These are phyloP conservation scores for Psilopogon haemacephalus DNA, from an alignment of 2,113 vertebrate species.

Conservation along the genomic window DNA sequence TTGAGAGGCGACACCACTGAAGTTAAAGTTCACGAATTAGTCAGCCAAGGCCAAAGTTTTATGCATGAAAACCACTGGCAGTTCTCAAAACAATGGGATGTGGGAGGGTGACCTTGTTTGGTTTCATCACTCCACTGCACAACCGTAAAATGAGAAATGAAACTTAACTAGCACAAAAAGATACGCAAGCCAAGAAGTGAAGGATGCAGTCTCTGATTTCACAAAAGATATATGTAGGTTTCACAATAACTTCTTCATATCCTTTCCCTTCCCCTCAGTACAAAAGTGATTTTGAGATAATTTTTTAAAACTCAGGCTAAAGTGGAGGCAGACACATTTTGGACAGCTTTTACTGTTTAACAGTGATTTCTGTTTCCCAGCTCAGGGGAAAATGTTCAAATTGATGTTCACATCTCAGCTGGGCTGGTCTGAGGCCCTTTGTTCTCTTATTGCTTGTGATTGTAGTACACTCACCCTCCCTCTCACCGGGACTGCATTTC, in stretches of 20 bases:
- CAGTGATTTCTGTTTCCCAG: background rate
- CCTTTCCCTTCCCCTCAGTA: background rate
- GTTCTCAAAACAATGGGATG: background rate
- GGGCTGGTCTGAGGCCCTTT: constrained; percentile 10
- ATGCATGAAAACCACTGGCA: background rate
- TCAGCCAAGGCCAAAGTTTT: background rate
- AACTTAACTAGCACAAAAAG: background rate
- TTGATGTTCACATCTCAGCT: background rate
- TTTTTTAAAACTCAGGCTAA: background rate
- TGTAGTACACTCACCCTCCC: constrained; percentile 14
- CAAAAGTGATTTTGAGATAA: background rate
- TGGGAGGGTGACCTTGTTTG: background rate
- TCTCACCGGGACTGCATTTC: background rate
- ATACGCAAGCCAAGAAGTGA: background rate
- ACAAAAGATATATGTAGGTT: background rate
- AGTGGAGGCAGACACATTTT: background rate
- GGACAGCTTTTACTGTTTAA: background rate
- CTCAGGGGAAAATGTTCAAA: background rate
- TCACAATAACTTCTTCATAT: background rate
- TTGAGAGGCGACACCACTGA: background rate
- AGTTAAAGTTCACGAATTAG: background rate
- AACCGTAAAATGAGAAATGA: background rate
- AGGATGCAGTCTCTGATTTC: background rate
- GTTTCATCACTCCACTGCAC: background rate
- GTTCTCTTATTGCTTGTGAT: constrained; percentile 22